Percentiles rank a stretch among this genome's conserved stretches.
Evolutionary conservation across 2,888 invertebrate genomes (phyloP).

Genomic region (Adelognathus sp.): DNA sequence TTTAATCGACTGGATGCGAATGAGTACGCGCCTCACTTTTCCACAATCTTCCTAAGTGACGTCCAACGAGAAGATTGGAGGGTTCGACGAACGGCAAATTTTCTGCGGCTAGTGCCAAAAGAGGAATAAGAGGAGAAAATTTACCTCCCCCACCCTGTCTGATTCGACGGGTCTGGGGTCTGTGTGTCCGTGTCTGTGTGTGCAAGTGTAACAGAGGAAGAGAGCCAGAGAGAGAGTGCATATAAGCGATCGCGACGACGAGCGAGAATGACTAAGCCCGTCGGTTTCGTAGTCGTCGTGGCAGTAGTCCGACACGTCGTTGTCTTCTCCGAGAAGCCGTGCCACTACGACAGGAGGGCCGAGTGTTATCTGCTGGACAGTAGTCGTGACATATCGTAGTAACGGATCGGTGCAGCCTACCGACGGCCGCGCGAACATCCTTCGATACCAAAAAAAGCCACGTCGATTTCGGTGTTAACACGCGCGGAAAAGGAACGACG

Average conservation of each 20-base stretch:
- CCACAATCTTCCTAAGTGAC: conserved; percentile 10
- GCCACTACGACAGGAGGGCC: conserved; percentile 53
- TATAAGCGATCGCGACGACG: conserved; percentile 49
- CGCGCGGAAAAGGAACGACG: no score
- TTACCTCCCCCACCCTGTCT: background rate
- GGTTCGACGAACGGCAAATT: conserved; percentile 2
- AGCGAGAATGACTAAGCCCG: conserved; percentile 57
- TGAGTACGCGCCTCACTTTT: background rate
- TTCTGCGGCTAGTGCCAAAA: conserved; percentile 42
- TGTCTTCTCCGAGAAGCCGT: conserved; percentile 57
- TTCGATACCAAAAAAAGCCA: background rate
- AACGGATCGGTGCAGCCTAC: conserved; percentile 13
- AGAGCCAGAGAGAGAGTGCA: background rate
- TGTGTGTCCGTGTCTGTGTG: background rate
- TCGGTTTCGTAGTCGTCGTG: conserved; percentile 50
- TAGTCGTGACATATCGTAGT: conserved; percentile 56
- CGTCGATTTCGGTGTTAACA: no score
- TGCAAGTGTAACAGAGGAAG: background rate
- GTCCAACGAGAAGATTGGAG: conserved; percentile 32
- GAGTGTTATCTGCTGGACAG: conserved; percentile 55
- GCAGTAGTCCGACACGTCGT: conserved; percentile 53
- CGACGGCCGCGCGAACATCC: conserved; percentile 6
- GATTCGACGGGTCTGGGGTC: background rate
- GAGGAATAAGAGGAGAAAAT: conserved; percentile 15
- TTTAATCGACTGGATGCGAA: conserved; percentile 32